These are phyloP conservation scores for Zosterops pallidus DNA, from an alignment of 2,113 vertebrate genomes.

Conservation along the genomic window DNA sequence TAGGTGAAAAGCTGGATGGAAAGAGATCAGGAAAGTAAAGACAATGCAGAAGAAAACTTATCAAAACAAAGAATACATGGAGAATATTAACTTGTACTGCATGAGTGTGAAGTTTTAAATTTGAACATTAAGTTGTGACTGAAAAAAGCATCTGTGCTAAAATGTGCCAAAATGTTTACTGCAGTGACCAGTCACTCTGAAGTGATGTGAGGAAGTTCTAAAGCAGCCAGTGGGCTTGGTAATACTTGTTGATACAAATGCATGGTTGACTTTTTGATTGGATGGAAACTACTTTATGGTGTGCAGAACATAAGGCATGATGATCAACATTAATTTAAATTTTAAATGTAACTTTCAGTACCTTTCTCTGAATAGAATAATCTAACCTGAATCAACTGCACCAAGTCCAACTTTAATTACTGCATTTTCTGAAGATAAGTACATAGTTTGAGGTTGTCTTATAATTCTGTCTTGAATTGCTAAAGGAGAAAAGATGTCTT, in stretches of 20 bases:
- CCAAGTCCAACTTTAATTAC: neutral
- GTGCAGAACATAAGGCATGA: neutral
- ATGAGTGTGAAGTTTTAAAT: neutral
- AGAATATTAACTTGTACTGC: neutral
- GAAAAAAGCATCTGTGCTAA: neutral
- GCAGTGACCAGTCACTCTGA: neutral
- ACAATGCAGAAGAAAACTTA: neutral
- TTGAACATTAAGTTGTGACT: neutral
- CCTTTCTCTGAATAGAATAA: neutral
- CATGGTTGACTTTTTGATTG: neutral
- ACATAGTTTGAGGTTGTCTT: neutral
- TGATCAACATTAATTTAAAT: neutral
- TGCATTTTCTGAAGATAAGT: neutral
- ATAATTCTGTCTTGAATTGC: neutral
- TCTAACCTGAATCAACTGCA: neutral
- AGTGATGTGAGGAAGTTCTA: neutral
- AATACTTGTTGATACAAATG: neutral
- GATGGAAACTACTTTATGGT: neutral
- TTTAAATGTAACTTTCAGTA: neutral
- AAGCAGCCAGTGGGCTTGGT: neutral
- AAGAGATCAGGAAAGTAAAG: neutral
- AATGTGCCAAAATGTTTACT: neutral
- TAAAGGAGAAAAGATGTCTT: neutral
- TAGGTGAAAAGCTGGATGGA: neutral
- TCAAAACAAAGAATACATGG: neutral